Conservation (phyloP, 2,888 invertebrate species). For the Ormyrus pomaceus region DNA sequence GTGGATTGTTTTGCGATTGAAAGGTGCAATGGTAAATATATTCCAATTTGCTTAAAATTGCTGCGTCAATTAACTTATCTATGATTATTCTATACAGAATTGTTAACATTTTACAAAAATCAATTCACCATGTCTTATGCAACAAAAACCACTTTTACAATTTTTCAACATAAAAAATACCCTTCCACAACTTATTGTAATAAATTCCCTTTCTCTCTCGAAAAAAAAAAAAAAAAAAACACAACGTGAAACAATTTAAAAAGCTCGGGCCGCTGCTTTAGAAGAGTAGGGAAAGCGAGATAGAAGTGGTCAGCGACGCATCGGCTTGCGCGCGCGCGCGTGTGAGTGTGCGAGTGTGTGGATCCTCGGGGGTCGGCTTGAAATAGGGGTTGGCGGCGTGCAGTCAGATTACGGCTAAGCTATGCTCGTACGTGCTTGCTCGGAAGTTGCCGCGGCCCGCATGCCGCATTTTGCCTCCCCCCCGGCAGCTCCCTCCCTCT, state of each 20-base stretch:
- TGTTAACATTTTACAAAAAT: too few relatives aligned
- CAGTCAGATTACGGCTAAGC: conserved; percentile 76
- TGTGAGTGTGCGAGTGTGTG: neutral
- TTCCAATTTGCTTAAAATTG: too few relatives aligned
- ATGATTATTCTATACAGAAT: too few relatives aligned
- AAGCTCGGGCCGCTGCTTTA: neutral
- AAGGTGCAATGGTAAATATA: too few relatives aligned
- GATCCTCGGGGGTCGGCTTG: conserved; percentile 61
- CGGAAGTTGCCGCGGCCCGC: conserved; percentile 67
- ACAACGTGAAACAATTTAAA: neutral
- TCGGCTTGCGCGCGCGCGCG: conserved; percentile 22
- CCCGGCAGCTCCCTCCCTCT: conserved; percentile 61
- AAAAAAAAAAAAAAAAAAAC: too few relatives aligned
- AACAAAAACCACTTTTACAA: too few relatives aligned
- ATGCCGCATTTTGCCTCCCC: neutral
- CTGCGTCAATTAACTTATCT: too few relatives aligned
- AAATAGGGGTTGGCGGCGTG: conserved; percentile 69
- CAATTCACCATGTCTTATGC: too few relatives aligned
- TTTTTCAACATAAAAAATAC: too few relatives aligned
- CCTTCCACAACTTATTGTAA: too few relatives aligned
- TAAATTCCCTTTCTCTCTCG: too few relatives aligned
- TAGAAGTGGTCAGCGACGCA: neutral
- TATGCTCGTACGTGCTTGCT: conserved; percentile 75
- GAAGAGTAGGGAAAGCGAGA: neutral
- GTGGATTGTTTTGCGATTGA: too few relatives aligned